These are phyloP conservation scores for Gallinago stenura DNA, from an alignment of 2,797 vertebrate genomes.

Conservation along the genomic window DNA sequence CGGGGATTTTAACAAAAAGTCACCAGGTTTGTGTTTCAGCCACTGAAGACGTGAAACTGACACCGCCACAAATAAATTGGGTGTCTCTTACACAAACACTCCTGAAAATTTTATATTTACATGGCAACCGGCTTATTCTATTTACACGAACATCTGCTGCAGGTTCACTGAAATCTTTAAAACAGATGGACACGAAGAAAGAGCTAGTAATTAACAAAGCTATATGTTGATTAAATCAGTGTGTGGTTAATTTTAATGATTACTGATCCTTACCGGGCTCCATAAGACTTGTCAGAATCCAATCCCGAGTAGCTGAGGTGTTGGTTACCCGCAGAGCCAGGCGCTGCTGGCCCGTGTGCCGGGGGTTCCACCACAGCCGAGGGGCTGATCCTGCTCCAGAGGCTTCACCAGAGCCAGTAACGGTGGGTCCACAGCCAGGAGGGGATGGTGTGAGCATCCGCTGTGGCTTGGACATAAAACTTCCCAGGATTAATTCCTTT, in stretches of 20 bases:
- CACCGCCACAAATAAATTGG: slow-evolving; percentile 40
- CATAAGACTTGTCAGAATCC: slow-evolving; percentile 56
- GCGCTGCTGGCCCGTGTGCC: neutral
- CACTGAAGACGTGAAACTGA: neutral
- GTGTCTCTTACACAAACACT: slow-evolving; percentile 39
- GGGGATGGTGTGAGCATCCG: neutral
- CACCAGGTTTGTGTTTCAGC: slow-evolving; percentile 28
- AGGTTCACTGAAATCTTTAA: slow-evolving; percentile 78
- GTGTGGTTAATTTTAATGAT: slow-evolving; percentile 81
- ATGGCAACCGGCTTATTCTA: slow-evolving; percentile 76
- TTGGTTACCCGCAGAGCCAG: neutral
- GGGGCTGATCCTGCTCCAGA: neutral
- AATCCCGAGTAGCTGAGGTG: neutral
- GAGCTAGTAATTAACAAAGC: slow-evolving; percentile 81
- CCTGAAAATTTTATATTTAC: slow-evolving; percentile 71
- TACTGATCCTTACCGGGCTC: slow-evolving; percentile 70
- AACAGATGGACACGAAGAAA: slow-evolving; percentile 82
- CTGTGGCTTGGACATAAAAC: accelerated
- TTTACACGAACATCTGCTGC: slow-evolving; percentile 84
- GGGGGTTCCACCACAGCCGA: accelerated
- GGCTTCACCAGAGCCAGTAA: neutral
- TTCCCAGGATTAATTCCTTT: accelerated
- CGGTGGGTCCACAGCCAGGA: accelerated
- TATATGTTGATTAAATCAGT: slow-evolving; percentile 83
- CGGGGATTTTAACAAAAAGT: neutral